A percentile compares a stretch with the other conserved stretches of the same genome.
These are phyloP conservation scores for Bergia sp. DNA, from an alignment of 92 coral and sea anemone species.

Conservation along the genomic window DNA sequence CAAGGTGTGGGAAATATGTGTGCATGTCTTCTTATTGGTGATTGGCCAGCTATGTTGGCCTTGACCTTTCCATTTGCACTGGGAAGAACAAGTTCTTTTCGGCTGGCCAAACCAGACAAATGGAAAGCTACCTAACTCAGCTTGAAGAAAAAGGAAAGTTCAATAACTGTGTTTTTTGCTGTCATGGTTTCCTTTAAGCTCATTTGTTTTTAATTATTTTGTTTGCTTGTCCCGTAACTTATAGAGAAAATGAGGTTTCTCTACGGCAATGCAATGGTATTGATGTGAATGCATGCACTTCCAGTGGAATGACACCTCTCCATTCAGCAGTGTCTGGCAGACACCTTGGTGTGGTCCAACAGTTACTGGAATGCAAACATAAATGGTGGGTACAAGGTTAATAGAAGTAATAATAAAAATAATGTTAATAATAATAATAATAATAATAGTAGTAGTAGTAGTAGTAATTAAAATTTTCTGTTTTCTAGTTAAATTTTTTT, in stretches of 20 bases:
- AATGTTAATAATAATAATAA: too few species aligned
- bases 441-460: not conserved
- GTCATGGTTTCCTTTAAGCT: not conserved
- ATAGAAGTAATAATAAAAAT: not conserved
- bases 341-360: slow-evolving; percentile 65
- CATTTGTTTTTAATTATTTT: not conserved
- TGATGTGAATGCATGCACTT: slow-evolving; percentile 78
- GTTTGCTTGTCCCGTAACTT: not conserved
- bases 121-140: not conserved
- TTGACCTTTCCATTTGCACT: too few species aligned
- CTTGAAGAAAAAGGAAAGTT: not conserved
- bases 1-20: too few species aligned
- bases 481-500: too few species aligned
- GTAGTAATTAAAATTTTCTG: too few species aligned
- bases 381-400: slow-evolving; percentile 66
- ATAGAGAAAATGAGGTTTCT: slow-evolving; percentile 58
- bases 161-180: not conserved
- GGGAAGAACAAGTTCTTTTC: too few species aligned
- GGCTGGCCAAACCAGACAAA: too few species aligned
- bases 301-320: slow-evolving; percentile 92
- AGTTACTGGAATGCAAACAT: slow-evolving; percentile 72
- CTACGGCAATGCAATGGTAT: slow-evolving; percentile 74
- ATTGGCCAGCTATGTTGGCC: too few species aligned
- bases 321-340: slow-evolving; percentile 92
- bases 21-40: too few species aligned